Base-by-base conservation (phyloP, 2,888 invertebrate species). In the Darwinula stevensoni region DNA sequence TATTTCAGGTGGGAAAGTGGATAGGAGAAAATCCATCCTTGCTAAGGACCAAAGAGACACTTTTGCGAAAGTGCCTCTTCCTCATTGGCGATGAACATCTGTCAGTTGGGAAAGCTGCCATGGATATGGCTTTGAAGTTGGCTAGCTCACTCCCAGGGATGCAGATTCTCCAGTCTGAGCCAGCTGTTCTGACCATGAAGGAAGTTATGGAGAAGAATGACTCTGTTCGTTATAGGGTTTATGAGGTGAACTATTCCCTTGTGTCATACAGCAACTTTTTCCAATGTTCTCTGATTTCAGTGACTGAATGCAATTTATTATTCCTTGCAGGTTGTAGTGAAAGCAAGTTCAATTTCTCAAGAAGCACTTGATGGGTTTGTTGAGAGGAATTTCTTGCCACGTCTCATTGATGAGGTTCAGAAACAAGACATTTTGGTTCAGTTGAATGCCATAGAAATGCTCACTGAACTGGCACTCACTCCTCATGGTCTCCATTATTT, bases 371-470 rank as follows among this genome's bases (percentile, higher is more conserved):
- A 60, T 29, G 50, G 59, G 17, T 59, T 69, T 11, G 56, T 58
- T 17, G 56, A 60, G 9, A 51, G 59, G 34, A 67, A 66, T 12
- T 61, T 76, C 31, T 49, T 80, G 27, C 56, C 61, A 12, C 58
- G 58, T 36, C 61, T 80, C 42, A 46, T 75, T 13, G 49, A 58
- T 16, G 67, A 73, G 45, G 46, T 76, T 14, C 54, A 65, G 31
- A 59, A 59, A 29, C 58, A 65, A 37, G 84, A 84, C 52, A 52
- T 76, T 27, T 52, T 84, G 30, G 53, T 74, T 27, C 70, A 73
- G 48, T 54, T 82, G 36, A 82, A 78, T 47, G 61, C 73, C 32
- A 50, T 86, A 31, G 75, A 82, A 50, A 51, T 76, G 27, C 46
- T 84, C 22, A 66, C 70, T 1, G 61, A 64, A 30, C 51, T 86